These are phyloP conservation scores for Triops longicaudatus DNA, from an alignment of 1,140 invertebrate genomes.

Conservation along the genomic window DNA sequence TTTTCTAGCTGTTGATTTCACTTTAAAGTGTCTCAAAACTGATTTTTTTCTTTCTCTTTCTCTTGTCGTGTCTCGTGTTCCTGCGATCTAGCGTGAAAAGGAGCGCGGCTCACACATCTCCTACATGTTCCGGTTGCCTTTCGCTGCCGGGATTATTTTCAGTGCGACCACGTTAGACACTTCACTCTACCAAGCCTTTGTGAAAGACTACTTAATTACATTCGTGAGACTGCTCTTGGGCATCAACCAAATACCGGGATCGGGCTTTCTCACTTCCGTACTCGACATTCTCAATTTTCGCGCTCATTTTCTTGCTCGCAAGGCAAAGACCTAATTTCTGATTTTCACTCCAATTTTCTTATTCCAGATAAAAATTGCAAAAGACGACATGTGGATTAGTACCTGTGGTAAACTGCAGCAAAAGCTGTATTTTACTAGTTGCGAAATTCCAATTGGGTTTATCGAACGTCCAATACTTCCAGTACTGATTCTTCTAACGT, in stretches of 20 bases:
- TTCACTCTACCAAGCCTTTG: slow-evolving; percentile 71
- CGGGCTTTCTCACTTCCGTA: slow-evolving; percentile 93
- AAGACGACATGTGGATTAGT: slow-evolving; percentile 96
- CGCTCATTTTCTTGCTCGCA: slow-evolving; percentile 18
- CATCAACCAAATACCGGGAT: slow-evolving; percentile 93
- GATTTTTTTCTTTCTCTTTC: neutral
- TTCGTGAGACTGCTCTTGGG: slow-evolving; percentile 89
- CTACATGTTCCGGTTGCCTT: slow-evolving; percentile 98
- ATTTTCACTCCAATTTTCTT: slow-evolving; percentile 19
- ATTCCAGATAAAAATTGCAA: slow-evolving; percentile 80
- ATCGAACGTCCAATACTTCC: slow-evolving; percentile 78
- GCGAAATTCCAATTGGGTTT: slow-evolving; percentile 96
- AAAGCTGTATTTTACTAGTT: slow-evolving; percentile 95
- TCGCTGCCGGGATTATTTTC: slow-evolving; percentile 95
- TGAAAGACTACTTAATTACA: slow-evolving; percentile 97
- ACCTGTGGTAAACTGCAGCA: slow-evolving; percentile 95
- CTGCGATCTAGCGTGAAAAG: slow-evolving; percentile 71
- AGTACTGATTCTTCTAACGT: slow-evolving; percentile 32
- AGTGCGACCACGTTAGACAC: slow-evolving; percentile 60
- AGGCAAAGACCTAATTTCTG: slow-evolving; percentile 18
- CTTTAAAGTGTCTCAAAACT: neutral
- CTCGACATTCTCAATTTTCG: slow-evolving; percentile 36
- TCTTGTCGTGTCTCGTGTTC: neutral
- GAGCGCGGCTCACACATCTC: slow-evolving; percentile 95
- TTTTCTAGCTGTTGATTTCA: too few relatives aligned